Evolutionary conservation across 2,797 vertebrate genomes (phyloP), one percentile per base, ranked within the genome.

Genomic region (Numenius phaeopus): DNA sequence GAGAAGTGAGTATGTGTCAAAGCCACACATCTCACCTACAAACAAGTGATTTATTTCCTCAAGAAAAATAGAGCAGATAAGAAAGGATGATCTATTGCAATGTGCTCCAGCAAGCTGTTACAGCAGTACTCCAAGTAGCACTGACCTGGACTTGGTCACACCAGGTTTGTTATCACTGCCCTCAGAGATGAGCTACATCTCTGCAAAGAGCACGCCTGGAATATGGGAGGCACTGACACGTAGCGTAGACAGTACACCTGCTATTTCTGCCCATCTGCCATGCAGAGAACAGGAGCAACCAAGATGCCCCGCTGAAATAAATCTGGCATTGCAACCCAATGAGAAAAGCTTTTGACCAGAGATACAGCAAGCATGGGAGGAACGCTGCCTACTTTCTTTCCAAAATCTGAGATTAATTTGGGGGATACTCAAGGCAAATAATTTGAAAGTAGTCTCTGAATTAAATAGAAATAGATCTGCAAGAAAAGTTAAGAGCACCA

Each of bases 41-140:
- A 55, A 18, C 49, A 84, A 40, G 34, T 92, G 78, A 96, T 96
- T 97, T 94, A 96, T 97, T 84, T 95, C 83, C 85, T 90, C 71
- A 58, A 37, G 86, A 84, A 89, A 87, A 89, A 55, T 9, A 37
- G 83, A 92, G 18, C 83, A 84, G 88, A 18, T 65, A 92, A 72
- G 77, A 89, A 87, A 77, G 73, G 30, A 87, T 93, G 89, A 94
- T 93, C 32, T 84, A 95, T 79, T 42, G 70, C 83, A 40, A 39
- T 1, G 64, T 67, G 44, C 76, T 78, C 49, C 89, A 80, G 55
- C 94, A 89, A 89, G 87, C 91, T 95, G 78, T 50, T 92, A 27
- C 62, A 58, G 87, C 71, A 62, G 32, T 14, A 50, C 44, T 84
- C 75, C 4, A 4, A 9, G 64, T 29, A 85, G n/a, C 67, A 8